Evolutionary conservation across 2,797 vertebrate genomes (phyloP).

Genomic region (Eulemur rubriventer): DNA sequence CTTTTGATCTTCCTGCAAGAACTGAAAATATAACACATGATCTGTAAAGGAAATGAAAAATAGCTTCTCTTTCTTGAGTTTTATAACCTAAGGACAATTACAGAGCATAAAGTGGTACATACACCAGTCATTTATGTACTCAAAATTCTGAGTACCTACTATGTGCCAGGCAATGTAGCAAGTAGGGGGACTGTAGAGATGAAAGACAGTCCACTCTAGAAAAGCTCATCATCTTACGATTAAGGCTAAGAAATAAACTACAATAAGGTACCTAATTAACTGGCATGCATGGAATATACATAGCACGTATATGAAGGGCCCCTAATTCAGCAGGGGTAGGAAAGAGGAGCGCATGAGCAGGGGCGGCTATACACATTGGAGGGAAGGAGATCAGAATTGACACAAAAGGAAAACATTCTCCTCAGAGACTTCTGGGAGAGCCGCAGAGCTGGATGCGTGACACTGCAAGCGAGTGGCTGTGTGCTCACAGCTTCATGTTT

Average conservation of each 20-base stretch:
- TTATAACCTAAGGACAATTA: background rate
- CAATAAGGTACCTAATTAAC: background rate
- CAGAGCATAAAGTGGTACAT: background rate
- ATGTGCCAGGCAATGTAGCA: background rate
- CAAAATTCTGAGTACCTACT: background rate
- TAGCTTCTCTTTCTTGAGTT: background rate
- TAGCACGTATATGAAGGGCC: background rate
- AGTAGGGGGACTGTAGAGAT: background rate
- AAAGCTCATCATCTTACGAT: background rate
- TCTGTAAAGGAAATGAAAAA: constrained; percentile 23
- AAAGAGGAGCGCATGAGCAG: background rate
- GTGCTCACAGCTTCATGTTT: background rate
- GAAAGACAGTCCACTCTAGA: background rate
- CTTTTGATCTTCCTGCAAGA: constrained; percentile 47
- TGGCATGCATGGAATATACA: background rate
- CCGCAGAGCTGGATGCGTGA: background rate
- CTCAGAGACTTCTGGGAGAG: background rate
- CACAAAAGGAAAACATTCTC: background rate
- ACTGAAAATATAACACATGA: constrained; percentile 37
- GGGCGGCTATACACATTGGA: background rate
- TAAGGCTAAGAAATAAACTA: background rate
- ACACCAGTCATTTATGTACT: background rate
- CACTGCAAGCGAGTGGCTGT: background rate
- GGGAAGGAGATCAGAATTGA: background rate
- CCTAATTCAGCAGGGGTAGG: background rate